Conservation (phyloP, 2,888 invertebrate species). For the Panorpa germanica region DNA sequence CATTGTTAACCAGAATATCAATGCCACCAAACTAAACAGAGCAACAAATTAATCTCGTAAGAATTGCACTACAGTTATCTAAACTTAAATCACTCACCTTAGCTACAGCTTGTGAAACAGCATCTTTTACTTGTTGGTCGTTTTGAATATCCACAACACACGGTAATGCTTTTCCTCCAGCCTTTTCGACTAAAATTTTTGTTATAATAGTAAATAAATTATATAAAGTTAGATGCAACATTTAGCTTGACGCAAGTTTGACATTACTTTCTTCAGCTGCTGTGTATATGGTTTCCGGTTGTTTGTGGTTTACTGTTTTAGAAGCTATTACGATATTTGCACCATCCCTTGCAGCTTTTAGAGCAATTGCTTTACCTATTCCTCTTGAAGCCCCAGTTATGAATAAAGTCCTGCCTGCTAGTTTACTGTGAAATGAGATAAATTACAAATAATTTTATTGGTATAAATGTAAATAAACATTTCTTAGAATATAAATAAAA, state of each 20-base stretch:
- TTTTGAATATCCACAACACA: slow-evolving; percentile 69
- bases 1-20: slow-evolving; percentile 89
- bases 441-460: no score
- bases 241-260: not conserved
- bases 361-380: slow-evolving; percentile 67
- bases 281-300: slow-evolving; percentile 61
- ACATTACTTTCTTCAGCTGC: slow-evolving; percentile 60
- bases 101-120: slow-evolving; percentile 45
- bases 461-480: no score
- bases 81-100: slow-evolving; percentile 17
- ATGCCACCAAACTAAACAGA: slow-evolving; percentile 70
- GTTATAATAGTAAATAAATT: slow-evolving; percentile 6
- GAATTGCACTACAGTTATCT: no score
- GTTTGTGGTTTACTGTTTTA: slow-evolving; percentile 62
- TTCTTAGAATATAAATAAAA: no score
- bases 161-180: slow-evolving; percentile 62
- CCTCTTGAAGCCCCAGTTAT: slow-evolving; percentile 86
- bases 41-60: slow-evolving; percentile 8
- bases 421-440: no score
- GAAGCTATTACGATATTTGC: slow-evolving; percentile 77
- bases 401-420: slow-evolving; percentile 69
- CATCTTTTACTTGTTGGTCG: slow-evolving; percentile 46
- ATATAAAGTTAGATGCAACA: not conserved
- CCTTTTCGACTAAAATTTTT: slow-evolving; percentile 46
- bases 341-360: slow-evolving; percentile 62